Evolutionary conservation across 1,140 invertebrate species (phyloP), one percentile per base, ranked within the genome.

Genomic region (Drosophila miranda): DNA sequence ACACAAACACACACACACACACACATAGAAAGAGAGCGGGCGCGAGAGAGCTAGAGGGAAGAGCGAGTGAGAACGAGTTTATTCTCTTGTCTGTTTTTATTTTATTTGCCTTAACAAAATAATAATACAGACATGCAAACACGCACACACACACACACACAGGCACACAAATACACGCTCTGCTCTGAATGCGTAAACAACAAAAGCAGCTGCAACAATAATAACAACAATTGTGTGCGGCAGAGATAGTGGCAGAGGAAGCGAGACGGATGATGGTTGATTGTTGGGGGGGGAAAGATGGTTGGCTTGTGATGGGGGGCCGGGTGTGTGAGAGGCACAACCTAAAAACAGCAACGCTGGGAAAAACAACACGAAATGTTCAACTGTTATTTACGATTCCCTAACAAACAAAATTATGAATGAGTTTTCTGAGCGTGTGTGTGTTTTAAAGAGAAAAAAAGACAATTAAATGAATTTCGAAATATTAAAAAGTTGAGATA

Each of bases 21-120:
- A 66, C 43, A 42, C 3, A 42, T 3, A 49, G 7, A 49, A 4
- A n/a, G 34, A 26, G 7, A 11, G 6, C 19, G 19, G 19, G 19
- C 19, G 19, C 19, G 19, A 43, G 50, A 43, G 41, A 44, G 41
- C 16, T 21, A 23, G 42, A 2, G 49, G 5, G 34, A n/a, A 30
- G 52, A 63, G 69, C 23, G 11, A 72, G 70, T 16, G 26, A 61
- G 51, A 54, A 66, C 69, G 67, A 76, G 77, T 60, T 68, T 55
- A 81, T 76, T 77, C 69, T 70, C 57, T 54, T 77, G 75, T 61
- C 75, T 75, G 78, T 81, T 81, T 38, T 77, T 75, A 78, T 82
- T 79, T 79, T 88, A 88, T 88, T 88, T 82, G 82, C 72, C 48
- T 77, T 79, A 82, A 79, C 78, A 87, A 88, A 86, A 86, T 81